Evolutionary conservation across 2,888 invertebrate species (phyloP).

Genomic region (Ditula angustiorana): DNA sequence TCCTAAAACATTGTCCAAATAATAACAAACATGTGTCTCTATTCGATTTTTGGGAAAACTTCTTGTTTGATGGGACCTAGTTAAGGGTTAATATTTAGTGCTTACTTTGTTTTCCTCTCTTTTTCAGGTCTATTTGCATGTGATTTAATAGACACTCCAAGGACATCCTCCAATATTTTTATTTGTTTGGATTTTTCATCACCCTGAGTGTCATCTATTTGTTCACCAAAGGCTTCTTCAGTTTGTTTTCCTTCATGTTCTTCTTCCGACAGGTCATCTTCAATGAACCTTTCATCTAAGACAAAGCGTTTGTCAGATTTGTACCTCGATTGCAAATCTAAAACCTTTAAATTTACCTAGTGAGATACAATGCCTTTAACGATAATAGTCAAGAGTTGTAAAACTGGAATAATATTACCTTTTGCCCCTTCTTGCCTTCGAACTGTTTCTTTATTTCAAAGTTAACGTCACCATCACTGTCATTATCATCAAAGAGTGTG

Average conservation of each 20-base stretch:
- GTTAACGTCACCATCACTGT: conserved; percentile 81
- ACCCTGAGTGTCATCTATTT: conserved; percentile 65
- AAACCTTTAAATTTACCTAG: conserved; percentile 72
- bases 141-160: conserved; percentile 77
- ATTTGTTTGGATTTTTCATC: conserved; percentile 84
- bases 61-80: not conserved
- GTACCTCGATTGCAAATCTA: conserved; percentile 89
- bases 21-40: not conserved
- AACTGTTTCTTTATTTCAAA: conserved; percentile 88
- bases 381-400: not conserved
- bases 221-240: conserved; percentile 63
- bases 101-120: conserved; percentile 61
- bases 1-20: no score
- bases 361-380: not conserved
- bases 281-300: conserved; percentile 90
- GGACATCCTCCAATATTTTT: conserved; percentile 83
- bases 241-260: conserved; percentile 58
- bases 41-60: no score
- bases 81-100: no score
- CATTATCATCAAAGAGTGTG: conserved; percentile 80
- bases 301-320: conserved; percentile 92
- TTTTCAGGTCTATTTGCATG: conserved; percentile 48
- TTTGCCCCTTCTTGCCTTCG: conserved; percentile 87
- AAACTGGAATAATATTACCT: conserved; percentile 65
- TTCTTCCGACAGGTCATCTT: conserved; percentile 76